A percentile compares a stretch with the other conserved stretches of the same genome.
These are phyloP conservation scores for Zeugodacus cucurbitae DNA, from an alignment of 1,140 invertebrate genomes.

Conservation along the genomic window DNA sequence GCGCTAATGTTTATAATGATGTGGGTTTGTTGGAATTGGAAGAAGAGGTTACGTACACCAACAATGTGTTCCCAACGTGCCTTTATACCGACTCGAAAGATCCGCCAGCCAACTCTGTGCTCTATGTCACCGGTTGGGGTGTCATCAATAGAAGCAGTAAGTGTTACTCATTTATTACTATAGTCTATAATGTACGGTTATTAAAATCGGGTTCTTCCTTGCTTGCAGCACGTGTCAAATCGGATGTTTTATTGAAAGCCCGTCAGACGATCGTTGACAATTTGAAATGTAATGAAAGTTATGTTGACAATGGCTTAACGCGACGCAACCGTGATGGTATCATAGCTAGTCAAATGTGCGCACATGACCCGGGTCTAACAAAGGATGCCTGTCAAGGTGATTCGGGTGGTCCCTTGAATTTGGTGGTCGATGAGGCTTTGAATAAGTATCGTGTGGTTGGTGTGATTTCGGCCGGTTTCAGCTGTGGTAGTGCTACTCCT, in stretches of 20 bases:
- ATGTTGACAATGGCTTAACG: slow-evolving; percentile 13
- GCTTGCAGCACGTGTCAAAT: slow-evolving; percentile 48
- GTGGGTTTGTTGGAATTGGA: slow-evolving; percentile 56
- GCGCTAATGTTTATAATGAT: slow-evolving; percentile 55
- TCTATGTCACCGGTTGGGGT: slow-evolving; percentile 59
- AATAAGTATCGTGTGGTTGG: slow-evolving; percentile 65
- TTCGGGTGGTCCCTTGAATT: slow-evolving; percentile 75
- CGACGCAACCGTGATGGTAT: slow-evolving; percentile 49
- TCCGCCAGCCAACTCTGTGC: slow-evolving; percentile 46
- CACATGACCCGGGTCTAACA: slow-evolving; percentile 68
- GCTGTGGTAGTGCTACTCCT: slow-evolving; percentile 71
- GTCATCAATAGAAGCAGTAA: slow-evolving; percentile 53
- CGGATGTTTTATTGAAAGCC: slow-evolving; percentile 55
- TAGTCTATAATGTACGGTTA: too few relatives aligned
- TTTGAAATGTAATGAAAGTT: slow-evolving; percentile 49
- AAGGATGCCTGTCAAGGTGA: slow-evolving; percentile 74
- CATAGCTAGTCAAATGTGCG: slow-evolving; percentile 68
- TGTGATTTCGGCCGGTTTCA: slow-evolving; percentile 75
- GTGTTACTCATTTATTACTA: background rate
- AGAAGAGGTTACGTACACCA: slow-evolving; percentile 39
- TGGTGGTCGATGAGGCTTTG: slow-evolving; percentile 64
- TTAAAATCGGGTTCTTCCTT: background rate
- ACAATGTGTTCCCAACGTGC: slow-evolving; percentile 52
- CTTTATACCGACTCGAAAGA: slow-evolving; percentile 50
- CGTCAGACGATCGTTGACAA: slow-evolving; percentile 50